A percentile compares a stretch with the other conserved stretches of the same genome.
phyloP scores from a whole-genome alignment of 1,140 invertebrate species.

The Aphelenchoides fujianensis region DNA sequence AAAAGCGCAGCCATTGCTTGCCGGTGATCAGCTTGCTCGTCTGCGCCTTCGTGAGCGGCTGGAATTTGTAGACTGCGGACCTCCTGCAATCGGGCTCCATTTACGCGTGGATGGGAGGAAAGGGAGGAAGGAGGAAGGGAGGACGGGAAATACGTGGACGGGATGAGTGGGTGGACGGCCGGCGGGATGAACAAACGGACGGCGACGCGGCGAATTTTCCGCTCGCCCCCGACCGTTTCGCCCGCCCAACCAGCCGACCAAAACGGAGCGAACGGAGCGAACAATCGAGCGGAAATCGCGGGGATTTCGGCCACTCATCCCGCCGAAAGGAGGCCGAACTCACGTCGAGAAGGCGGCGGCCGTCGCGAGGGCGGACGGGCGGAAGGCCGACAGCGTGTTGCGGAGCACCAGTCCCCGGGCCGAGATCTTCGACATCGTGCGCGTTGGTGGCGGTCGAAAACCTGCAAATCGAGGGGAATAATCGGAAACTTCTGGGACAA shows the following conservation, averaged over 20 bases:
- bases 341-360: conserved; percentile 3
- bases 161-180: too few species aligned
- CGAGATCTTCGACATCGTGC: conserved; percentile 9
- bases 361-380: neutral
- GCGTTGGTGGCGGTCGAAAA: neutral
- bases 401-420: conserved; percentile 1
- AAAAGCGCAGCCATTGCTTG: conserved; percentile 19
- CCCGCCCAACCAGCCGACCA: too few species aligned
- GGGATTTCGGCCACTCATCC: too few species aligned
- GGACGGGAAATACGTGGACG: too few species aligned
- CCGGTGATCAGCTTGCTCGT: neutral
- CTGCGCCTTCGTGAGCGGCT: conserved; percentile 14
- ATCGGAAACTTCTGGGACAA: neutral
- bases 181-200: too few species aligned
- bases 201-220: too few species aligned
- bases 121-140: too few species aligned
- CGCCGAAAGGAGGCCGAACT: neutral
- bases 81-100: neutral
- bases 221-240: too few species aligned
- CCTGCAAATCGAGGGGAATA: neutral
- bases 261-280: too few species aligned
- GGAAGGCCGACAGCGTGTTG: neutral
- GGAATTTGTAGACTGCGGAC: conserved; percentile 14
- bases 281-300: too few species aligned
- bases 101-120: too few species aligned